Conservation (phyloP, 2,113 vertebrate species). For the Larimichthys crocea region DNA sequence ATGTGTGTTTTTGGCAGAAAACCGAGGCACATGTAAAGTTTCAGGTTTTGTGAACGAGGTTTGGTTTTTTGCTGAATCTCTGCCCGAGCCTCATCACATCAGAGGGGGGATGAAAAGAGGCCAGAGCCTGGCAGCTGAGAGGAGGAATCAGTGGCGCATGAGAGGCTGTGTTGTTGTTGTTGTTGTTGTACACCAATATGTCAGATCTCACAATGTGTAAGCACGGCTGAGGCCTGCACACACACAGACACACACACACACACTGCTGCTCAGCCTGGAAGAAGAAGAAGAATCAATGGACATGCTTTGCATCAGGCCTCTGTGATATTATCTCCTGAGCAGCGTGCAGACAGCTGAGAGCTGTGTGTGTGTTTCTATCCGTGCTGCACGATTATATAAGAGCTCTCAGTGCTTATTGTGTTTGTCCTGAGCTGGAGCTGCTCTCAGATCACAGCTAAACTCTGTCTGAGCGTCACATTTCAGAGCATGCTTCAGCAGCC, state of each 20-base stretch:
- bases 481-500: no score
- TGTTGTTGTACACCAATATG: slow-evolving; percentile 45
- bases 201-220: slow-evolving; percentile 19
- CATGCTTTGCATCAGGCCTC: slow-evolving; percentile 47
- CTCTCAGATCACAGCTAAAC: slow-evolving; percentile 22
- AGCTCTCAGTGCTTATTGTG: slow-evolving; percentile 47
- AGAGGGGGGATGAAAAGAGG: neutral
- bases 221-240: slow-evolving; percentile 54
- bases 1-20: fast-evolving
- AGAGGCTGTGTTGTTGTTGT: slow-evolving; percentile 14
- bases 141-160: slow-evolving; percentile 11
- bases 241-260: slow-evolving; percentile 6
- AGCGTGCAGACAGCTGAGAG: neutral
- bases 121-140: neutral
- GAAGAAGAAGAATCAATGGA: slow-evolving; percentile 45
- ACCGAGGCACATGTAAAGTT: neutral
- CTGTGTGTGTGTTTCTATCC: slow-evolving; percentile 23
- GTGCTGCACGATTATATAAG: slow-evolving; percentile 69
- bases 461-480: no score
- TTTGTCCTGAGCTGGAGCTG: slow-evolving; percentile 40
- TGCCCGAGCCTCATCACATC: slow-evolving; percentile 17
- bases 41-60: neutral
- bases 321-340: neutral
- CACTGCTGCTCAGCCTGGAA: slow-evolving; percentile 38
- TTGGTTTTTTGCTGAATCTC: neutral